Conservation (phyloP, 2,888 invertebrate species). For the Andrena bicolor region DNA sequence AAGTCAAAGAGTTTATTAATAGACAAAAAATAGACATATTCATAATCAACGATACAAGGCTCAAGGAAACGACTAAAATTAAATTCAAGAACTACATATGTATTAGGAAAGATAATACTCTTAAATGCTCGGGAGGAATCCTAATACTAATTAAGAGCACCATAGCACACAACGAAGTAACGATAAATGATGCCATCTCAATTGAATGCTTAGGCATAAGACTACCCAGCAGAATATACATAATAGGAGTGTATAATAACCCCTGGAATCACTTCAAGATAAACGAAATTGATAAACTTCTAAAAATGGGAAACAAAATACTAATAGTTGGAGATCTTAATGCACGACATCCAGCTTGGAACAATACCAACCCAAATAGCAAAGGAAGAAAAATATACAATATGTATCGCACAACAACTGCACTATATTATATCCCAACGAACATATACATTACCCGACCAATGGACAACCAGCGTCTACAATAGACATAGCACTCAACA, state of each 20-base stretch:
- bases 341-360: constrained; percentile 65
- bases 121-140: constrained; percentile 52
- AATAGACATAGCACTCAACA: constrained; percentile 6
- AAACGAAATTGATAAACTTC: constrained; percentile 58
- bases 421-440: constrained; percentile 54
- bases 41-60: constrained; percentile 52
- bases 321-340: constrained; percentile 69
- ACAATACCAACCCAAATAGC: constrained; percentile 54
- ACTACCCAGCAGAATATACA: constrained; percentile 44
- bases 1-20: constrained; percentile 55
- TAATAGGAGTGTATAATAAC: constrained; percentile 63
- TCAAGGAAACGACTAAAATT: constrained; percentile 43
- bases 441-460: constrained; percentile 64
- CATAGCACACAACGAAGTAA: constrained; percentile 39
- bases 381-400: constrained; percentile 50
- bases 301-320: constrained; percentile 56
- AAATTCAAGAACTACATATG: constrained; percentile 60
- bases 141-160: constrained; percentile 58
- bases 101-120: constrained; percentile 52
- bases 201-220: constrained; percentile 59
- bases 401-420: constrained; percentile 51
- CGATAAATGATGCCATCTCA: background rate
- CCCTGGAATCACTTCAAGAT: constrained; percentile 49
- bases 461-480: constrained; percentile 8
- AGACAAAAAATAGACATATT: constrained; percentile 60